Base-by-base conservation (phyloP, 2,113 vertebrate species). In the Aepyceros melampus region DNA sequence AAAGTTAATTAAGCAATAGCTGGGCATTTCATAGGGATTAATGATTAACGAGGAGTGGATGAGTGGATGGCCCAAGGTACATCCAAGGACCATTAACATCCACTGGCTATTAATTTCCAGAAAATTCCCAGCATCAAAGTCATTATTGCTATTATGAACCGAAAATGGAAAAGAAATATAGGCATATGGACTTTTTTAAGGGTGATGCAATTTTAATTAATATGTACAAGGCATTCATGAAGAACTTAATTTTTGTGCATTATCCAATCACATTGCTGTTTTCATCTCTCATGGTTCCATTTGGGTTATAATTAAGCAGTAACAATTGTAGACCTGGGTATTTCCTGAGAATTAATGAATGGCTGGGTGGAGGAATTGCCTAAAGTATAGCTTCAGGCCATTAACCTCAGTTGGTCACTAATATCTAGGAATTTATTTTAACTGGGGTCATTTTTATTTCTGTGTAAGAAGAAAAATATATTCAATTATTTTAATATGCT, bases 291-390 rank as follows among this genome's bases (percentile, higher is more conserved):
- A 55, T 91, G 19, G 93, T 49, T 98, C 94, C 12, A 91, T 98
- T 97, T 95, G 94, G 78, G 74, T 96, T 98, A 81, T 98, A 95
- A 98, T 98, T 94, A 86, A 95, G 94, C 81, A 97, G 55, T 67
- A 98, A 98, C 33, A 89, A 95, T 98, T 97, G 97, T 98, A 97
- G 94, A 97, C 51, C 92, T 95, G 92, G 91, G 97, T 97, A 96
- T 98, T 99, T 99, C 97, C 96, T 98, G 96, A 97, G 98, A 96
- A 98, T 99, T 99, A 99, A 99, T 99, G 98, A 98, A 98, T 98
- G 95, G 93, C 97, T 98, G 98, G 98, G 98, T 95, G 98, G 98
- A 98, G 97, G 99, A 98, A 99, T 99, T 98, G 98, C 94, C 96
- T 97, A 97, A 98, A 96, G 91, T 98, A 97, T 98, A 98, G 98